A percentile compares a stretch with the other conserved stretches of the same genome.
These are phyloP conservation scores for Panagrolaimus sp. DNA, from an alignment of 1,140 invertebrate species.

Conservation along the genomic window DNA sequence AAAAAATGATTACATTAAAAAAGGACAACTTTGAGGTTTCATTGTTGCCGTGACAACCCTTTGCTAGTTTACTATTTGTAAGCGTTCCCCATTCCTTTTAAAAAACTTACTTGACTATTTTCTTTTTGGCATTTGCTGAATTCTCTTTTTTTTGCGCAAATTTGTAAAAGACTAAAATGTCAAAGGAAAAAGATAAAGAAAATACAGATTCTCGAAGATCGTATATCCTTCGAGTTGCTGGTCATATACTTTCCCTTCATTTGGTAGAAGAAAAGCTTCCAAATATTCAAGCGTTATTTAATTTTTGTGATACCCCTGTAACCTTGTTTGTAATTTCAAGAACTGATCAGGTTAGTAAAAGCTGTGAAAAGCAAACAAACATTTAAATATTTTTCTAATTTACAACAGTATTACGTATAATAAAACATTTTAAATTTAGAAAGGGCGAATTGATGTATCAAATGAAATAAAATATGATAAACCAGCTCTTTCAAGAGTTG, in stretches of 20 bases:
- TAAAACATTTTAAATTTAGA: constrained; percentile 42
- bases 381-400: too few species aligned
- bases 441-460: constrained; percentile 45
- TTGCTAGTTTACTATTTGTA: too few species aligned
- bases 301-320: constrained; percentile 44
- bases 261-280: constrained; percentile 51
- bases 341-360: constrained; percentile 43
- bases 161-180: background rate
- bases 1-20: too few species aligned
- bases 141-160: too few species aligned
- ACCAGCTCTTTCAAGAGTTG: constrained; percentile 39
- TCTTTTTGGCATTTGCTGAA: too few species aligned
- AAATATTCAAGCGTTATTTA: constrained; percentile 42
- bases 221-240: constrained; percentile 45
- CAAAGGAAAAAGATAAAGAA: constrained; percentile 1
- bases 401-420: too few species aligned
- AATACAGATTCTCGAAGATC: constrained; percentile 25
- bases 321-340: constrained; percentile 46
- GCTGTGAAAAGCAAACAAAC: too few species aligned
- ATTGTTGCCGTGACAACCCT: too few species aligned
- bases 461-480: constrained; percentile 36
- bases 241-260: constrained; percentile 53
- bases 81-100: too few species aligned
- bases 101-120: too few species aligned
- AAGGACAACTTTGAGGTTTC: too few species aligned